These are phyloP conservation scores for Euphysa ruthae DNA, from an alignment of 30 jellyfish, hydroid and myxozoan genomes.

Conservation along the genomic window DNA sequence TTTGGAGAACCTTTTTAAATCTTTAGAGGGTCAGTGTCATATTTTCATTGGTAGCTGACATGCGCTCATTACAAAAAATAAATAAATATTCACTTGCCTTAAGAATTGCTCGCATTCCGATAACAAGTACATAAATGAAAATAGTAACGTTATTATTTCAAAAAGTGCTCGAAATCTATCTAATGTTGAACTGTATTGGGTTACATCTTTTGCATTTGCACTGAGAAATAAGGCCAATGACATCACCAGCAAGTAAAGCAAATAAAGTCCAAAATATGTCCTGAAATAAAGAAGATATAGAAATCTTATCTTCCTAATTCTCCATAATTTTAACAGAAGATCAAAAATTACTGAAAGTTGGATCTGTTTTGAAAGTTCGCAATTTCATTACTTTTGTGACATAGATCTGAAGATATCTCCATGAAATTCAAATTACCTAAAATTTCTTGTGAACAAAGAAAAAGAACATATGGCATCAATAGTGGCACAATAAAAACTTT, in stretches of 20 bases:
- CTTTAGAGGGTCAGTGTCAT: too few species aligned
- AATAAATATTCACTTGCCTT: constrained; percentile 33
- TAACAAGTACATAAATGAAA: constrained; percentile 35
- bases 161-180: constrained; percentile 53
- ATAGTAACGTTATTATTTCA: constrained; percentile 33
- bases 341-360: too few species aligned
- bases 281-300: constrained; percentile 16
- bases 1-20: too few species aligned
- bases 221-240: constrained; percentile 58
- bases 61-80: neutral
- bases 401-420: too few species aligned
- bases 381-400: too few species aligned
- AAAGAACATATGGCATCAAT: too few species aligned
- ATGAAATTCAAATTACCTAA: neutral
- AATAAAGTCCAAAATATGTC: constrained; percentile 19
- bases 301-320: neutral
- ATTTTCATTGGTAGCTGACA: too few species aligned
- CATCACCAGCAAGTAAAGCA: constrained; percentile 34
- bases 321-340: too few species aligned
- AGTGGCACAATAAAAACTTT: too few species aligned
- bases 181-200: constrained; percentile 4
- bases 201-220: constrained; percentile 42
- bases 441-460: neutral
- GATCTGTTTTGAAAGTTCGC: too few species aligned
- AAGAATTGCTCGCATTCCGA: constrained; percentile 51